These are phyloP conservation scores for Ictalurus furcatus DNA, from an alignment of 2,113 vertebrate genomes.

Conservation along the genomic window DNA sequence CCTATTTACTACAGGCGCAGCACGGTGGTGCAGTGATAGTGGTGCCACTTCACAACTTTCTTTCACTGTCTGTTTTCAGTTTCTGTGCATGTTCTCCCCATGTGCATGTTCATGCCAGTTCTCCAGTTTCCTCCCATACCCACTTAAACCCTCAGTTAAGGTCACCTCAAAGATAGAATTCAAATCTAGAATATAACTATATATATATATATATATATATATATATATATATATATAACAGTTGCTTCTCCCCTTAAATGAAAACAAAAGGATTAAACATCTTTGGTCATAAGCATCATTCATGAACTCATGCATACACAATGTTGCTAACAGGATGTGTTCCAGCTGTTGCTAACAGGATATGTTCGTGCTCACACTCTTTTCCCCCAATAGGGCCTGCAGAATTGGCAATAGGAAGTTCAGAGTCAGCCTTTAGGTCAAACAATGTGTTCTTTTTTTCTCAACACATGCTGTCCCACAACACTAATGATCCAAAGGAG, in stretches of 20 bases:
- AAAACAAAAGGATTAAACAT: not conserved
- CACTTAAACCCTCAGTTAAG: not conserved
- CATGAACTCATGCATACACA: not conserved
- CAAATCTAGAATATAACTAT: not conserved
- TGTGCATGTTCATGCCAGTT: not conserved
- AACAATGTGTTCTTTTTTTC: constrained; percentile 26
- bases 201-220: constrained; percentile 10
- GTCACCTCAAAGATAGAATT: not conserved
- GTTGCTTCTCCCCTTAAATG: not conserved
- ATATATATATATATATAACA: not conserved
- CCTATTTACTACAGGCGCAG: not conserved
- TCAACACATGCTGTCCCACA: constrained; percentile 30
- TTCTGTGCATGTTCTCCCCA: not conserved
- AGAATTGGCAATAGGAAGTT: constrained; percentile 11
- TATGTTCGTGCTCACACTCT: constrained; percentile 2
- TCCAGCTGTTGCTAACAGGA: constrained; percentile 29
- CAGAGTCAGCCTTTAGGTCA: constrained; percentile 29
- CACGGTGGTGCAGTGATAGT: not conserved
- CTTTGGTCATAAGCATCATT: not conserved
- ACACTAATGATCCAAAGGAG: constrained; percentile 23
- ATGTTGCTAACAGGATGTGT: constrained; percentile 9
- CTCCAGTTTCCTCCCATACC: not conserved
- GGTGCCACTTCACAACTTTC: not conserved
- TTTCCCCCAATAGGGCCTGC: constrained; percentile 5
- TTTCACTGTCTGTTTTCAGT: not conserved